Conservation (phyloP, 1,140 invertebrate genomes). For the Coptotermes formosanus region DNA sequence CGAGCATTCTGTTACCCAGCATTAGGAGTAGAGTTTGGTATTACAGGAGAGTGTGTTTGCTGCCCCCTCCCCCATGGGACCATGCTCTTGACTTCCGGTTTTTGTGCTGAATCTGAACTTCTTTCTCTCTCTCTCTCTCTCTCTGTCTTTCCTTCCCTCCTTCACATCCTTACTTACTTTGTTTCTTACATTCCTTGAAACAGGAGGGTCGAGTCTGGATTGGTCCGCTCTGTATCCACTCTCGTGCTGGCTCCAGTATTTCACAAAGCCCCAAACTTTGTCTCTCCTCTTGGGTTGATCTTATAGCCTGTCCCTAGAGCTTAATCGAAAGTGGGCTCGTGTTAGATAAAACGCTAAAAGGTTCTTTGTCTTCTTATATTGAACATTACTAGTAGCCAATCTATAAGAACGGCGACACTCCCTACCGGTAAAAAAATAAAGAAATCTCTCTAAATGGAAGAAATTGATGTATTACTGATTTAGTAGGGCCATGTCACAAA, state of each 20-base stretch:
- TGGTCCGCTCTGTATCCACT: too few species aligned
- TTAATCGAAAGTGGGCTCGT: conserved; percentile 1
- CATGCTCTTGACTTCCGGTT: not conserved
- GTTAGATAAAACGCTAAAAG: conserved; percentile 16
- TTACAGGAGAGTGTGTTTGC: not conserved
- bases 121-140: too few species aligned
- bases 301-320: not conserved
- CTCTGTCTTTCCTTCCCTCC: not conserved
- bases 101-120: too few species aligned
- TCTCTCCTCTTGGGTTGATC: not conserved
- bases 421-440: not conserved
- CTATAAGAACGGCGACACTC: not conserved
- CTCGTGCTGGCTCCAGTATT: not conserved
- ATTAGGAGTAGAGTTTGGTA: not conserved
- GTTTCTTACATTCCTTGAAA: not conserved
- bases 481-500: not conserved
- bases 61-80: not conserved
- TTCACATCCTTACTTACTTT: not conserved
- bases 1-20: not conserved
- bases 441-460: not conserved
- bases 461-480: not conserved
- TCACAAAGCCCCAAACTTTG: conserved; percentile 6
- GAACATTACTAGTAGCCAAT: not conserved
- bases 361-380: not conserved
- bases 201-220: not conserved